phyloP scores from a whole-genome alignment of 1,140 invertebrate genomes.

The Anastrepha ludens region DNA sequence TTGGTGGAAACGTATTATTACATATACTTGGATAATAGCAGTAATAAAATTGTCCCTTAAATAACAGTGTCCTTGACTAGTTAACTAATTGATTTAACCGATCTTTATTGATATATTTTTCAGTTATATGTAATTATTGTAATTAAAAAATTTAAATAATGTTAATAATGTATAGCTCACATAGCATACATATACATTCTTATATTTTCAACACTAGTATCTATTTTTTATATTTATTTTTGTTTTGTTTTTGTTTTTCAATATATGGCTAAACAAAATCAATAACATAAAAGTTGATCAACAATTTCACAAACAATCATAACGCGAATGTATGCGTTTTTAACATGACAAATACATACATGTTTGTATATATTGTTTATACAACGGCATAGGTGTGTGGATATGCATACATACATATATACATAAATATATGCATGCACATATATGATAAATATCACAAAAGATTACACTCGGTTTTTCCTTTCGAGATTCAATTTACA shows the following conservation, averaged over 20 bases:
- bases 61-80: no score
- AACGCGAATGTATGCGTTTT: not conserved
- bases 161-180: not conserved
- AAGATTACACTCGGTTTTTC: constrained; percentile 20
- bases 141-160: constrained; percentile 3
- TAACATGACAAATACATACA: not conserved
- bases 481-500: constrained; percentile 26
- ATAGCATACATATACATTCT: not conserved
- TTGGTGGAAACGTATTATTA: no score
- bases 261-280: not conserved
- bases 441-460: constrained; percentile 45
- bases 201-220: no score
- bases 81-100: no score
- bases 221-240: no score
- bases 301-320: not conserved
- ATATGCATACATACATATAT: not conserved
- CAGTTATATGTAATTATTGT: not conserved
- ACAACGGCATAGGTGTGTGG: not conserved
- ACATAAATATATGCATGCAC: not conserved
- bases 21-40: no score
- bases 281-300: constrained; percentile 1
- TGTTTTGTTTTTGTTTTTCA: no score
- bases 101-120: no score
- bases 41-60: no score
- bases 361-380: not conserved